Conservation (phyloP, 2,888 invertebrate species). For the Standfussiana lucernea region DNA sequence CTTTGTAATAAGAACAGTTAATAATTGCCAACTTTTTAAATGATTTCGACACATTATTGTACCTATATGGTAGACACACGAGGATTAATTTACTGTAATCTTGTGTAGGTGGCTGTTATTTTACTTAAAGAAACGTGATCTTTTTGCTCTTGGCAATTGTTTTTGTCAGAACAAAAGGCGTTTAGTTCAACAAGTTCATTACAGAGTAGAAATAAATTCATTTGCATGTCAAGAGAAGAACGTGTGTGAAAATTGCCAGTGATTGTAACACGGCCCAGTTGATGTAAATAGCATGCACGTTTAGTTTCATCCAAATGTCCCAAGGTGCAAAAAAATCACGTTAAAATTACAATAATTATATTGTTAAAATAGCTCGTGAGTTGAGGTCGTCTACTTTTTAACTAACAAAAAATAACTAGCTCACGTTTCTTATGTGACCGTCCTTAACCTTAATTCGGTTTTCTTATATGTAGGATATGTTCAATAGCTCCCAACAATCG, state of each 20-base stretch:
- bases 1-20: conserved; percentile 62
- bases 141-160: conserved; percentile 20
- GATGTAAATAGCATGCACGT: background rate
- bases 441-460: conserved; percentile 82
- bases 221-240: conserved; percentile 1
- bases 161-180: conserved; percentile 6
- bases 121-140: conserved; percentile 29
- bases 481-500: conserved; percentile 66
- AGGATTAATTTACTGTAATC: conserved; percentile 43
- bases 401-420: conserved; percentile 68
- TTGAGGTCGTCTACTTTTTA: conserved; percentile 76
- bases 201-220: background rate
- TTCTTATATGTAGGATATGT: conserved; percentile 62
- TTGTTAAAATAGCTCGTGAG: conserved; percentile 68
- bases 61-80: conserved; percentile 23
- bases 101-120: conserved; percentile 35
- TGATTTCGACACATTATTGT: conserved; percentile 58
- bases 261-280: conserved; percentile 11
- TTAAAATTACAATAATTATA: conserved; percentile 75
- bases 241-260: conserved; percentile 19
- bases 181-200: background rate
- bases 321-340: conserved; percentile 71
- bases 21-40: conserved; percentile 57
- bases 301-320: conserved; percentile 44
- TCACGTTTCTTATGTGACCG: conserved; percentile 71